A percentile compares a stretch with the other conserved stretches of the same genome.
Evolutionary conservation across 2,797 vertebrate genomes (phyloP).

Genomic region (Cossypha heuglini): DNA sequence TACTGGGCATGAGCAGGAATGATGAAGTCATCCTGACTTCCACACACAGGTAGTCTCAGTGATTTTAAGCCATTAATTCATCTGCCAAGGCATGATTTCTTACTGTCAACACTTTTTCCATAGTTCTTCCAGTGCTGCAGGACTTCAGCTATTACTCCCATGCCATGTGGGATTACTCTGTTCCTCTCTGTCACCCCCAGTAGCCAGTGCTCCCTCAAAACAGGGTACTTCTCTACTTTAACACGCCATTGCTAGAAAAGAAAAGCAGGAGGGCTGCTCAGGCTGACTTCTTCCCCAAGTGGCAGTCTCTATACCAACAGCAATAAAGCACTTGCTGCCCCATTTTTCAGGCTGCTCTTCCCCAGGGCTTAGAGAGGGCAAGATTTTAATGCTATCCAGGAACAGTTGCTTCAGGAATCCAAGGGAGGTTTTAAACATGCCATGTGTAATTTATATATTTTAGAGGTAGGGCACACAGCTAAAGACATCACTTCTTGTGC

Average conservation of each 20-base stretch:
- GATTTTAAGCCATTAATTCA: neutral
- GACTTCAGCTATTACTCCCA: neutral
- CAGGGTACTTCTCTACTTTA: neutral
- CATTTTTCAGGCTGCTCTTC: neutral
- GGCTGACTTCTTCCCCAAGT: neutral
- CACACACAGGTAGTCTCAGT: neutral
- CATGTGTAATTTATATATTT: neutral
- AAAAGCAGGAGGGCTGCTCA: neutral
- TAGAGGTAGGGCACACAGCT: neutral
- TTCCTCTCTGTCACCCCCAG: neutral
- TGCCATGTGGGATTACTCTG: neutral
- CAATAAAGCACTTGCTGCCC: neutral
- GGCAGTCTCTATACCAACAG: neutral
- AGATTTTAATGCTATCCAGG: neutral
- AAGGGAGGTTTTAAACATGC: neutral
- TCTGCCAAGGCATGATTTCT: neutral
- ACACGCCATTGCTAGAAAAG: neutral
- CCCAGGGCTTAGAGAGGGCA: neutral
- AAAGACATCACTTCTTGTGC: neutral
- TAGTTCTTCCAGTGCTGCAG: neutral
- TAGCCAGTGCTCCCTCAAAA: neutral
- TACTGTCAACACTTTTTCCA: neutral
- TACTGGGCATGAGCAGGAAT: neutral
- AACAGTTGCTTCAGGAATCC: neutral
- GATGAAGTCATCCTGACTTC: neutral